Base-by-base conservation (phyloP, 2,888 invertebrate species). In the Psococerastis gibbosa region DNA sequence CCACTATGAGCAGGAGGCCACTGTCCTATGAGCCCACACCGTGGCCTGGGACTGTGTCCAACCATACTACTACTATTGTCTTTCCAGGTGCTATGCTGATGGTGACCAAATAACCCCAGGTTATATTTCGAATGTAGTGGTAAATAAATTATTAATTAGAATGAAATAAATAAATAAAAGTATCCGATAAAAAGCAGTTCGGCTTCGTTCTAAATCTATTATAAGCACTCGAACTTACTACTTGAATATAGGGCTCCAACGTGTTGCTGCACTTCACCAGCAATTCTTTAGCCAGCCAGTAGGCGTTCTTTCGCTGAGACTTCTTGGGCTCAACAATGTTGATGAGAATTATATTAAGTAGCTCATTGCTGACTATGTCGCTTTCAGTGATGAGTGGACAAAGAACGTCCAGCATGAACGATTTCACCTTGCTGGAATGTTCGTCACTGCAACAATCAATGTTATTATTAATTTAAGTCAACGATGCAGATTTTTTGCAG, bases 271-370 rank as follows among this genome's bases (percentile, higher is more conserved):
- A 92, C 64, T 92, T 89, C 22, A 83, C 66, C 18, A 97, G 77
- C 42, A 97, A 69, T 54, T 95, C 94, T 59, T 85, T 87, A 32
- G 95, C 92, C 44, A 97, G 70, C 46, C 76, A 68, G 61, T 87
- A 91, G 1, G 92, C 85, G 57, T 89, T 78, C 60, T 88, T 89
- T 52, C 80, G 79, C 51, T 85, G 81, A 0, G 84, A 73, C 65
- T 94, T 89, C 55, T 77, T 75, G 2, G 95, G 95, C 59, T 97
- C 95, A 47, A 95, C 87, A 54, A 97, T 76, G 61, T 94, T 92
- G 55, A 83, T 75, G 44, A 97, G 70, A 55, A 97, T 87, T 49
- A 91, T 85, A 63, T 97, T 91, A 46, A 97, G 68, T 8, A 95
- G 70, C 61, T 92, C 91, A 58, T 87, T 87, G 51, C 92, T 88